Evolutionary conservation across 2,797 vertebrate species (phyloP).

Genomic region (Gallinago stenura): DNA sequence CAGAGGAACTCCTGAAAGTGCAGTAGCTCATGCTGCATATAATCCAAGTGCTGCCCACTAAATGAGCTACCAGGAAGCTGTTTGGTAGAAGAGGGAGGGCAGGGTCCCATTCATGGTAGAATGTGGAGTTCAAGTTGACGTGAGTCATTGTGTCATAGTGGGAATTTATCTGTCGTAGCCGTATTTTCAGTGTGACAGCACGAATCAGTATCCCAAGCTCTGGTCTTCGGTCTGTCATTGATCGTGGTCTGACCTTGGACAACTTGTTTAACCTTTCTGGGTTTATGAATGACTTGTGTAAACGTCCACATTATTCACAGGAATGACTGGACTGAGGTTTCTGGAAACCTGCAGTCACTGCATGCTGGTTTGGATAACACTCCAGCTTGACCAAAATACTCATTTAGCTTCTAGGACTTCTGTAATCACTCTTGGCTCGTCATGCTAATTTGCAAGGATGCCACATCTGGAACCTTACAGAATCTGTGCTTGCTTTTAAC

Average conservation of each 20-base stretch:
- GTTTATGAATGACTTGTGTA: not conserved
- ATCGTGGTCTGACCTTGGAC: not conserved
- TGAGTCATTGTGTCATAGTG: not conserved
- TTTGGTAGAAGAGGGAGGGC: not conserved
- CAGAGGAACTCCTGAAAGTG: not conserved
- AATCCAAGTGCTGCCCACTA: not conserved
- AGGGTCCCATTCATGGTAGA: not conserved
- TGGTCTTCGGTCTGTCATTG: not conserved
- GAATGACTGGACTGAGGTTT: not conserved
- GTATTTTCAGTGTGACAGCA: not conserved
- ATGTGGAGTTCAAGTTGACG: not conserved
- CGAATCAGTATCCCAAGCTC: not conserved
- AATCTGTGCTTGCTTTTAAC: not conserved
- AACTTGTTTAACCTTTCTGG: not conserved
- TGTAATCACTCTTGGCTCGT: not conserved
- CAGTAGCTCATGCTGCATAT: not conserved
- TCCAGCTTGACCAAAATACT: not conserved
- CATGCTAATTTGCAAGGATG: not conserved
- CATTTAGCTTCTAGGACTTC: not conserved
- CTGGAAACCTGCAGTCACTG: not conserved
- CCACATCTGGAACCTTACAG: not conserved
- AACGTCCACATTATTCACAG: not conserved
- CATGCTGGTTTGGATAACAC: not conserved
- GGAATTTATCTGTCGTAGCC: not conserved
- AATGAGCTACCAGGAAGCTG: not conserved